Conservation (phyloP, 2,797 vertebrate species). For the Vespertilio murinus region DNA sequence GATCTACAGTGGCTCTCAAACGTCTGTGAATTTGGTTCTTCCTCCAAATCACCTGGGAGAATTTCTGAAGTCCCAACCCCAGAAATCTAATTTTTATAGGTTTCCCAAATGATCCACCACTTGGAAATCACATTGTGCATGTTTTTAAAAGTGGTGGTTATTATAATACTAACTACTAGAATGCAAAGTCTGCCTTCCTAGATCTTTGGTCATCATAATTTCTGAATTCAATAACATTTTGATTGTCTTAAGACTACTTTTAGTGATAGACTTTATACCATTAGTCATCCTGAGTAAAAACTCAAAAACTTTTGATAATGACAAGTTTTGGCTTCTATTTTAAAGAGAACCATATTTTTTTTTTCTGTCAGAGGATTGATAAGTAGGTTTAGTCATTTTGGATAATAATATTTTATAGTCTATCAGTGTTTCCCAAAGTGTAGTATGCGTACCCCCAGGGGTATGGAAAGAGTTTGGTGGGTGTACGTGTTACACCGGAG, state of each 20-base stretch:
- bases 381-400: background rate
- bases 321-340: background rate
- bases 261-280: background rate
- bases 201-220: background rate
- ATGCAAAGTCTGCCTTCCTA: background rate
- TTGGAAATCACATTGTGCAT: background rate
- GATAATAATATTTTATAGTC: background rate
- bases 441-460: too few relatives aligned
- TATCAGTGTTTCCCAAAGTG: too few relatives aligned
- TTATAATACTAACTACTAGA: background rate
- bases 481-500: too few relatives aligned
- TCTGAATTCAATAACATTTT: background rate
- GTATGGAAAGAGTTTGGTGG: too few relatives aligned
- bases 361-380: background rate
- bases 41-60: background rate
- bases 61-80: background rate
- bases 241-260: background rate
- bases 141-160: background rate
- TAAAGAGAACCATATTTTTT: background rate
- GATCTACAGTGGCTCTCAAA: background rate
- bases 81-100: background rate
- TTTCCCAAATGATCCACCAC: background rate
- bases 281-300: background rate
- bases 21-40: background rate
- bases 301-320: background rate